Conservation (phyloP, 2,113 vertebrate species). For the Clarias gariepinus region DNA sequence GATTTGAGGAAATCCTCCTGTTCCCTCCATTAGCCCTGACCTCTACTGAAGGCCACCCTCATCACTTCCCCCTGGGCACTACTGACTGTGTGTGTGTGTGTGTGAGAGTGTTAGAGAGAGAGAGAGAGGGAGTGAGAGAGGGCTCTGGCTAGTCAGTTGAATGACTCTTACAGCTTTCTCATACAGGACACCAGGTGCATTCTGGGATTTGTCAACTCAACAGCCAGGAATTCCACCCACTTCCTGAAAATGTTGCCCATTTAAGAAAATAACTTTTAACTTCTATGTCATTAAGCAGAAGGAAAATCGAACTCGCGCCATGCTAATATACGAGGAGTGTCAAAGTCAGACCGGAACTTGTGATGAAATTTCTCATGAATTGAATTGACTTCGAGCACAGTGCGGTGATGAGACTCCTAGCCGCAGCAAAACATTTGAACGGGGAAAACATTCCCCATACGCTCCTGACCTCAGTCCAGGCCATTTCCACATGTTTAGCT, state of each 20-base stretch:
- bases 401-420: too few species aligned
- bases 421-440: too few species aligned
- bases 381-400: too few species aligned
- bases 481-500: too few species aligned
- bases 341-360: too few species aligned
- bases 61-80: constrained; percentile 11
- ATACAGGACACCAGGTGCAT: constrained; percentile 38
- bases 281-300: not conserved
- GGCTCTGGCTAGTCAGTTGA: constrained; percentile 8
- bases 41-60: constrained; percentile 28
- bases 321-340: not conserved
- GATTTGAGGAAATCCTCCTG: constrained; percentile 41
- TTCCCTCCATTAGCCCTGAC: constrained; percentile 40
- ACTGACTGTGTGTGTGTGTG: not conserved
- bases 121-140: too few species aligned
- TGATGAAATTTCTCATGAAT: too few species aligned
- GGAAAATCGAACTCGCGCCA: not conserved
- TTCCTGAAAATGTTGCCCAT: not conserved
- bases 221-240: constrained; percentile 19
- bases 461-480: too few species aligned
- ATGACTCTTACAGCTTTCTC: constrained; percentile 8
- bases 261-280: not conserved
- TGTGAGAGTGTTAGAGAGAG: not conserved
- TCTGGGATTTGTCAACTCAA: constrained; percentile 42
- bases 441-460: too few species aligned